phyloP scores from a whole-genome alignment of 1,140 invertebrate genomes.

The Tetranychus urticae region DNA sequence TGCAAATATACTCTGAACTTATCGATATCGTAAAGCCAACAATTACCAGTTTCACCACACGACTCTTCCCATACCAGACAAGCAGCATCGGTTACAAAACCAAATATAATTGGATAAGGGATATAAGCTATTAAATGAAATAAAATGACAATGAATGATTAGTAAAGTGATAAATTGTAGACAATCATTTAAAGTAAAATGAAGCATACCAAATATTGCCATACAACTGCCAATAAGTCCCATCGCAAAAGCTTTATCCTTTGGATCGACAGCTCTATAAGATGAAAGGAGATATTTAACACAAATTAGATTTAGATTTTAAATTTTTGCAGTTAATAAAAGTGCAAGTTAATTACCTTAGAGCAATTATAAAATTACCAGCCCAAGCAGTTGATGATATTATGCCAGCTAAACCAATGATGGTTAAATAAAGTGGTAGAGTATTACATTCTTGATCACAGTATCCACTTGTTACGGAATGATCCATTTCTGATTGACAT shows the following conservation, averaged over 20 bases:
- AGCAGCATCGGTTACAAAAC: conserved; percentile 16
- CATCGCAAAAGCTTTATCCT: conserved; percentile 18
- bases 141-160: background rate
- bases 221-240: conserved; percentile 15
- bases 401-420: background rate
- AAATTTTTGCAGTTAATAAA: background rate
- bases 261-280: conserved; percentile 16
- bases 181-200: background rate
- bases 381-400: conserved; percentile 14
- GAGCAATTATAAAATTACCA: conserved; percentile 16
- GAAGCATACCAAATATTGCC: conserved; percentile 12
- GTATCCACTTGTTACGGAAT: background rate
- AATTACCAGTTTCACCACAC: conserved; percentile 18
- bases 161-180: background rate
- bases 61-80: conserved; percentile 19
- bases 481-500: background rate
- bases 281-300: background rate
- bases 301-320: background rate
- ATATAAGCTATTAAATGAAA: conserved; percentile 16
- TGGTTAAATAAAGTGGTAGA: background rate
- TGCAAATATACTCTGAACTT: conserved; percentile 15
- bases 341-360: conserved; percentile 12
- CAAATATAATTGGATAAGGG: conserved; percentile 20
- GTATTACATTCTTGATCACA: background rate
- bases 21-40: conserved; percentile 19